Conservation (phyloP, 2,113 vertebrate genomes). For the Caretta caretta region DNA sequence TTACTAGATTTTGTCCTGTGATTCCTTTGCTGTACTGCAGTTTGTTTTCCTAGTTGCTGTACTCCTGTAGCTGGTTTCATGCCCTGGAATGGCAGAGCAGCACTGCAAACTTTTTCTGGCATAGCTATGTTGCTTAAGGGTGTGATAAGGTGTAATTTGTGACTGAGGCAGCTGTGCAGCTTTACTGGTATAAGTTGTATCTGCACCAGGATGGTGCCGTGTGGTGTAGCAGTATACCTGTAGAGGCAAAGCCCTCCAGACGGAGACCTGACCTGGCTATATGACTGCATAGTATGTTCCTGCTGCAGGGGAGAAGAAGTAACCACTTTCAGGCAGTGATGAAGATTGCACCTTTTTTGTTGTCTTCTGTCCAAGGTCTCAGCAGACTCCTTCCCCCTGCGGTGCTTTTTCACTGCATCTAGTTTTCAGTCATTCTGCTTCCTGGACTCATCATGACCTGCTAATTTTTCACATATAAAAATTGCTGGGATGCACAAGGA, state of each 20-base stretch:
- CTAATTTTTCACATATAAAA: neutral
- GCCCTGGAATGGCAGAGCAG: neutral
- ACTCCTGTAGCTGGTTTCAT: neutral
- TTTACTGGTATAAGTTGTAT: neutral
- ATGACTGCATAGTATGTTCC: neutral
- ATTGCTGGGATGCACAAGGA: accelerated
- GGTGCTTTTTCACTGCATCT: neutral
- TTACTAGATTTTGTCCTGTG: neutral
- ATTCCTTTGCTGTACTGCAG: neutral
- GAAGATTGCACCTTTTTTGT: neutral
- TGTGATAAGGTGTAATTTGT: neutral
- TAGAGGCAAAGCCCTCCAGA: neutral
- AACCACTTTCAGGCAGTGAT: neutral
- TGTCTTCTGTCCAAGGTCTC: neutral
- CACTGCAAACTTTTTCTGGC: neutral
- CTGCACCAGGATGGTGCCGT: neutral
- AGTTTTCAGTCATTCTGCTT: neutral
- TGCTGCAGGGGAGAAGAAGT: too few species aligned
- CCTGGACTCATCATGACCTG: neutral
- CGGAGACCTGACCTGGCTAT: neutral
- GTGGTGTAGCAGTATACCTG: neutral
- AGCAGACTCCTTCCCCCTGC: neutral
- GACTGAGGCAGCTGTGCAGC: neutral
- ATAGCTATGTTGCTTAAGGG: accelerated
- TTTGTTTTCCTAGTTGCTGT: neutral